phyloP scores from a whole-genome alignment of 2,888 invertebrate species.

The Zootermopsis nevadensis region DNA sequence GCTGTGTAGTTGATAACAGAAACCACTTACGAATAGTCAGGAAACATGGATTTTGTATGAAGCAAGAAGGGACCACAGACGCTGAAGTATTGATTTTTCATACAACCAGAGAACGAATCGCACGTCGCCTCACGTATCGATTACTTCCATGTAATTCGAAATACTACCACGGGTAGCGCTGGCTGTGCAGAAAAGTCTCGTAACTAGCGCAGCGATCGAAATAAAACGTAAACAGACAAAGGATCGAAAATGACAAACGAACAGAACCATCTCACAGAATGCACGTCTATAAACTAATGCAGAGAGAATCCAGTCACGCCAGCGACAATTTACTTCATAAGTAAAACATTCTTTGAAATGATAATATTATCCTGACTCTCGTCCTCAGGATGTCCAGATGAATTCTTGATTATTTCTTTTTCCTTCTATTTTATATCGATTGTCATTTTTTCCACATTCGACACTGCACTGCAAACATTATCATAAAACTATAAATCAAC shows the following conservation, averaged over 20 bases:
- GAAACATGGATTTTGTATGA: conserved; percentile 12
- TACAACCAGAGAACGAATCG: not conserved
- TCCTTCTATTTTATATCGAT: too few species aligned
- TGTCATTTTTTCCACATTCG: too few species aligned
- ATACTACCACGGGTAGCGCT: not conserved
- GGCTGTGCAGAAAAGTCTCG: not conserved
- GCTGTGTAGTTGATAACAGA: not conserved
- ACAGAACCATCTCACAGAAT: not conserved
- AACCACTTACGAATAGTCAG: not conserved
- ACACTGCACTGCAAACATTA: too few species aligned
- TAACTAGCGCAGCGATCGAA: not conserved
- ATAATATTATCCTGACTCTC: too few species aligned
- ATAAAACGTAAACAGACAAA: too few species aligned
- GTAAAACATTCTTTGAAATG: too few species aligned
- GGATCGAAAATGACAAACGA: not conserved
- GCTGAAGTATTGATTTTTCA: conserved; percentile 5
- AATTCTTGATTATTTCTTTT: too few species aligned
- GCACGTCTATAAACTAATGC: not conserved
- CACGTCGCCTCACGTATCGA: not conserved
- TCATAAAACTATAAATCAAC: too few species aligned
- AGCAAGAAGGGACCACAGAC: not conserved
- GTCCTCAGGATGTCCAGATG: too few species aligned
- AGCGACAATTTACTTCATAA: too few species aligned
- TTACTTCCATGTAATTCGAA: not conserved
- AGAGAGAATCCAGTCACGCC: too few species aligned